Evolutionary conservation across 30 jellyfish, hydroid and myxozoan genomes (phyloP).

Genomic region (Rhopilema esculentum): DNA sequence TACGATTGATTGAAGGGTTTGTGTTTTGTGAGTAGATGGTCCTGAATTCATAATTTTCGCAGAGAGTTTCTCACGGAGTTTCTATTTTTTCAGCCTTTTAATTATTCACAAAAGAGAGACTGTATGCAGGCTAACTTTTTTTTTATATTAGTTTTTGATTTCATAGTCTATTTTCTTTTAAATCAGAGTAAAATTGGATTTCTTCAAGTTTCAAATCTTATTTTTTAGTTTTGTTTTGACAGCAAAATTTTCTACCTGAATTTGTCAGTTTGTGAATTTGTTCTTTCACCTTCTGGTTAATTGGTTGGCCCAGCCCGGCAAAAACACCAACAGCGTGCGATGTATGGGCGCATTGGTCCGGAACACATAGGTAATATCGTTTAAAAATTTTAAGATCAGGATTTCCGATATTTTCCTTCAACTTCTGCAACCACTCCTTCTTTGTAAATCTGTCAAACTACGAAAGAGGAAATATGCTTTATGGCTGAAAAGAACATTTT

Average conservation of each 20-base stretch:
- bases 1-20: conserved; percentile 1
- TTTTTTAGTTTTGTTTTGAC: conserved; percentile 12
- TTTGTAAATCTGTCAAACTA: conserved; percentile 19
- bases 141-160: background rate
- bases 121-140: background rate
- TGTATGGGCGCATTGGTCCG: conserved; percentile 31
- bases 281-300: conserved; percentile 33
- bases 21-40: conserved; percentile 13
- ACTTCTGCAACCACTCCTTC: conserved; percentile 18
- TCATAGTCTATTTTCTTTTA: background rate
- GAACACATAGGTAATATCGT: conserved; percentile 7
- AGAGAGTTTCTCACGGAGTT: conserved; percentile 6
- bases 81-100: background rate
- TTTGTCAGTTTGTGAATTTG: conserved; percentile 30
- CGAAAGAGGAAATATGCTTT: conserved; percentile 1
- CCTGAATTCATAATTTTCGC: conserved; percentile 22
- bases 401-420: conserved; percentile 19
- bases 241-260: conserved; percentile 29
- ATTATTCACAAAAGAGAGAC: background rate
- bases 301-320: conserved; percentile 32
- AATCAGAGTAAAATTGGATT: conserved; percentile 12
- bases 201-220: conserved; percentile 38
- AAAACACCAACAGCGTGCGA: conserved; percentile 30
- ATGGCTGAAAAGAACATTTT: conserved; percentile 6
- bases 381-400: background rate